Base-by-base conservation (phyloP, 2,888 invertebrate species). In the Sminthurinus aureus region DNA sequence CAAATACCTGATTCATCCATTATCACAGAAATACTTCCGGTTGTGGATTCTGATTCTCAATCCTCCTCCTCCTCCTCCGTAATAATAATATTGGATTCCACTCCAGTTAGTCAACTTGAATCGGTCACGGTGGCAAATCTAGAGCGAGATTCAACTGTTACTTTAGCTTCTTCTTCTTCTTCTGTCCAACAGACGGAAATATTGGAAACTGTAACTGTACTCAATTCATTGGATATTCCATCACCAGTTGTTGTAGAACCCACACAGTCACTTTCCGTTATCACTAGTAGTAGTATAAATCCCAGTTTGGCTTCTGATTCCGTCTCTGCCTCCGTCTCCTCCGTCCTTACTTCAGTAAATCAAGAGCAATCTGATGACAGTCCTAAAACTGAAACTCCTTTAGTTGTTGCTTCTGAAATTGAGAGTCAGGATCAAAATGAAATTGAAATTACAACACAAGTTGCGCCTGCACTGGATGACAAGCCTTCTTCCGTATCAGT, bases 1-100 rank as follows among this genome's bases (percentile, higher is more conserved):
- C 58, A 58, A 77, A 20, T 67, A 79, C 50, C 79, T 79, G 69
- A 79, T 79, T 79, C 69, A 79, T 79, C 79, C 18, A 12, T 13
- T 15, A 11, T 18, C 9, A 38, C 67, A 24, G 79, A 66, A 66
- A 66, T 66, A 79, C 66, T 79, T 79, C 67, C 79, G 38, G 51
- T 51, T 51, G 50, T 51, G 13, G 15, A 58, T 15, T 71, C 71
- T 26, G 20, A 13, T 26, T 26, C 26, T 69, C n/a, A 69, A 69
- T 11, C 69, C n/a, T 18, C 64, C 15, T 38, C 64, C 15, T 38
- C 38, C 38, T 38, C 38, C 38, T 38, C 38, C 38, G 38, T 38
- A 38, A 6, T 38, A 38, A 38, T 38, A 38, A 38, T 38, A 38
- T 38, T 38, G 38, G 38, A 38, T 38, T 38, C 38, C 38, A 38